phyloP scores from a whole-genome alignment of 2,888 invertebrate genomes.

The Chaetogeoica ovagalla region DNA sequence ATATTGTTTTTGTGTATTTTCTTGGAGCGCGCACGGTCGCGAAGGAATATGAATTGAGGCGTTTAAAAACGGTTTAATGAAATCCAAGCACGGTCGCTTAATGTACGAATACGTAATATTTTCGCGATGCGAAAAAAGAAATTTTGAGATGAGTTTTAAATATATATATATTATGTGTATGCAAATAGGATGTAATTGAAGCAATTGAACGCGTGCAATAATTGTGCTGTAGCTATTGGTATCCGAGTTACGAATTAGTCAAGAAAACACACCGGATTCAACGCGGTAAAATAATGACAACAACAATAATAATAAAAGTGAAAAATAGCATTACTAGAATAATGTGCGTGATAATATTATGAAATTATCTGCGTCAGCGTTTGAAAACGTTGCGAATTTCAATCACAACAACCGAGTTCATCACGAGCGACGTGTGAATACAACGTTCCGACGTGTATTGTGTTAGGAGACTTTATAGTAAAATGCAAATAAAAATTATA shows the following conservation, averaged over 20 bases:
- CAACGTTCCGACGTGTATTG: no score
- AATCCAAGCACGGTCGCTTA: background rate
- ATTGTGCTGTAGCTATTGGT: background rate
- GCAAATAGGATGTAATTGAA: no score
- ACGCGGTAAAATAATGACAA: background rate
- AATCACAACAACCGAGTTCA: background rate
- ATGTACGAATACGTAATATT: background rate
- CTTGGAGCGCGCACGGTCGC: background rate
- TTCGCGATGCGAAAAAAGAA: background rate
- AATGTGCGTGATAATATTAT: background rate
- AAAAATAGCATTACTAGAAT: background rate
- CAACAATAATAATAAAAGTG: background rate
- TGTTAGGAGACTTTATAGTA: no score
- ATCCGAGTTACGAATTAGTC: background rate
- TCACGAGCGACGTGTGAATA: background rate
- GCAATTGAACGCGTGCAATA: no score
- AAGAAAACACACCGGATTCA: background rate
- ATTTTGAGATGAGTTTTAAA: background rate
- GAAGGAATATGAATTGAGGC: constrained; percentile 2
- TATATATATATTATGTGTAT: no score
- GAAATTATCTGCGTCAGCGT: background rate
- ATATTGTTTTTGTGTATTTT: constrained; percentile 19
- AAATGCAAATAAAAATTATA: no score
- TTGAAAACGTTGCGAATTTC: background rate
- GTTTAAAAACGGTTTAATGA: constrained; percentile 33